A percentile compares a stretch with the other conserved stretches of the same genome.
Evolutionary conservation across 1,140 invertebrate genomes (phyloP).

Genomic region (Tetraneura akinire): DNA sequence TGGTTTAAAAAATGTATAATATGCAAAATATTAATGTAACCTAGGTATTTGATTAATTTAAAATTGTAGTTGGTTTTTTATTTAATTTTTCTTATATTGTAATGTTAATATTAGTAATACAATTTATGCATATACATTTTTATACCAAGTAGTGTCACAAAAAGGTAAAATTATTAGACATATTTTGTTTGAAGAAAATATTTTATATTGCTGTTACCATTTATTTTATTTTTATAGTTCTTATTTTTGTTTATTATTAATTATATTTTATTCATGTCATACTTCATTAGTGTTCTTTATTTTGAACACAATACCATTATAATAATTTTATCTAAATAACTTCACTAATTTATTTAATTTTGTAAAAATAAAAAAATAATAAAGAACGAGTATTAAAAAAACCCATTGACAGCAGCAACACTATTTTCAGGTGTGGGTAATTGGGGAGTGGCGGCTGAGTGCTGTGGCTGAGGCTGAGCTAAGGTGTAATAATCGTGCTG

Average conservation of each 20-base stretch:
- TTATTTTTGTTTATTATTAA: not conserved
- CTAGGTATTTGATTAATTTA: no score
- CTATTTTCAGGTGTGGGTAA: constrained; percentile 51
- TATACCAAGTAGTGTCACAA: not conserved
- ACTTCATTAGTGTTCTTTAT: not conserved
- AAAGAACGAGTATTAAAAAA: constrained; percentile 45
- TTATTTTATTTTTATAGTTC: not conserved
- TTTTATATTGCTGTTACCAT: not conserved
- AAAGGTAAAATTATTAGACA: not conserved
- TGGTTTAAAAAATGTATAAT: not conserved
- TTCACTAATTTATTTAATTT: not conserved
- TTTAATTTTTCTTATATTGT: no score
- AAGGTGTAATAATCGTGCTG: constrained; percentile 49
- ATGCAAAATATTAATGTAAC: not conserved
- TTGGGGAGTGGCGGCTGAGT: constrained; percentile 47
- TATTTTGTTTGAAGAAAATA: not conserved
- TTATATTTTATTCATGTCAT: not conserved
- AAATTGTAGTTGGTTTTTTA: no score
- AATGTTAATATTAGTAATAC: no score
- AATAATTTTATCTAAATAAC: not conserved
- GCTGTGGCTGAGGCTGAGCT: constrained; percentile 49
- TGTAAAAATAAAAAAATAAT: not conserved
- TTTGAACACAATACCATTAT: not conserved
- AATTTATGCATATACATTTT: not conserved
- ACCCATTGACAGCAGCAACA: constrained; percentile 47